Evolutionary conservation across 2,888 invertebrate species (phyloP), one percentile per base, ranked within the genome.

Genomic region (Ophioninae sp.): DNA sequence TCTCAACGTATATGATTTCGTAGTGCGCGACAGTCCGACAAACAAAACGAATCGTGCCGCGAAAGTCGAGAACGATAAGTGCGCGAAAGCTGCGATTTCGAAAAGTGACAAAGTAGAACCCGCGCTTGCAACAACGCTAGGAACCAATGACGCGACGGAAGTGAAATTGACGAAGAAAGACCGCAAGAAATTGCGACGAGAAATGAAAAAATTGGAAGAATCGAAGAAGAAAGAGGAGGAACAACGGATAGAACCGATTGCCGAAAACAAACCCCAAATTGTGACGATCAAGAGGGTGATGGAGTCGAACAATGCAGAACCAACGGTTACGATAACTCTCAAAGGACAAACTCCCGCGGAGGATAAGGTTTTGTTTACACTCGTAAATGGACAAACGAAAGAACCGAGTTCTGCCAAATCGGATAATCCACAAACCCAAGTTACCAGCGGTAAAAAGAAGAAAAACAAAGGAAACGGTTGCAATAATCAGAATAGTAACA

Each of bases 251-350:
- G 87, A 86, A 86, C 61, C 83, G 17, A 56, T 81, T 17, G 7
- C 85, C 6, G 90, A 91, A 17, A 89, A 86, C 61, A 91, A 91
- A 64, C 90, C 91, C 6, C 92, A 93, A 79, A 92, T 93, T 50
- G 96, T 96, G 1, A 96, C 96, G 7, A 96, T 97, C 82, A 95
- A 96, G 82, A 93, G 96, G 70, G 95, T 96, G 1, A 95, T 95
- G 92, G 94, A 96, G 86, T 95, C 95, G 7, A 95, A 95, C 88
- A 94, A 93, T 86, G 94, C 95, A 0, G 95, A 96, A 87, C 96
- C 96, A 10, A 96, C 95, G 37, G 96, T 96, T 0, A 96, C 96
- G 0, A 96, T 97, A 70, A 96, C 96, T 0, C 93, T 96, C 44
- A 96, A 96, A 89, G 96, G 96, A 6, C 95, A 95, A 79, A 95